Evolutionary conservation across 2,797 vertebrate genomes (phyloP).

Genomic region (Cossypha caffra): DNA sequence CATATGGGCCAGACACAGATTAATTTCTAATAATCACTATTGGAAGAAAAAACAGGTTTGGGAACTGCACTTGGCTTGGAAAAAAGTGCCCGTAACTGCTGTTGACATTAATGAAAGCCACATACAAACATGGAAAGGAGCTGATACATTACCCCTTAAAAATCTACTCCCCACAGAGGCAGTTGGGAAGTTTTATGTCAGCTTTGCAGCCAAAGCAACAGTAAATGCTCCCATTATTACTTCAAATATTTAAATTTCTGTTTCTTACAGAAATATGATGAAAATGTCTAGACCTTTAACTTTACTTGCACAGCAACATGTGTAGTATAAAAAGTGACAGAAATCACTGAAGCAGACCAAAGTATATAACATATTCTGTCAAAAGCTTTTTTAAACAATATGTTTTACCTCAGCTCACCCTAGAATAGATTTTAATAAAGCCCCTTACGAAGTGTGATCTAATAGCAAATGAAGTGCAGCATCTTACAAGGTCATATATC

Average conservation of each 20-base stretch:
- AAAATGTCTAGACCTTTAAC: constrained; percentile 70
- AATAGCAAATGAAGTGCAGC: constrained; percentile 62
- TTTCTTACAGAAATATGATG: constrained; percentile 61
- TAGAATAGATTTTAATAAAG: constrained; percentile 59
- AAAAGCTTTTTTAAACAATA: constrained; percentile 59
- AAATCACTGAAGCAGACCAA: constrained; percentile 60
- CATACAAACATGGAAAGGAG: constrained; percentile 6
- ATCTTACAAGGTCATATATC: constrained; percentile 62
- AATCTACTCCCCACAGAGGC: constrained; percentile 7
- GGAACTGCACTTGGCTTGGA: not conserved
- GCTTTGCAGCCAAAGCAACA: constrained; percentile 54
- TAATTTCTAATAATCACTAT: not conserved
- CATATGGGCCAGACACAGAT: not conserved
- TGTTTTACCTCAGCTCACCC: constrained; percentile 62
- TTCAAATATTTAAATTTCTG: constrained; percentile 66
- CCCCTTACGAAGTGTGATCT: constrained; percentile 57
- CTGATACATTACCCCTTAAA: constrained; percentile 53
- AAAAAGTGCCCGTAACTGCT: not conserved
- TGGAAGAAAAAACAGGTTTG: not conserved
- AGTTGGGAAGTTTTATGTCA: constrained; percentile 61
- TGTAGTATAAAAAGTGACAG: constrained; percentile 55
- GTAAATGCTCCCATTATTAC: constrained; percentile 57
- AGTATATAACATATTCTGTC: constrained; percentile 61
- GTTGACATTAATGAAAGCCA: constrained; percentile 47
- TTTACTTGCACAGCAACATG: constrained; percentile 48